A percentile compares a stretch with the other conserved stretches of the same genome.
These are phyloP conservation scores for Troglohyphantes excavatus DNA, from an alignment of 2,888 invertebrate genomes.

Conservation along the genomic window DNA sequence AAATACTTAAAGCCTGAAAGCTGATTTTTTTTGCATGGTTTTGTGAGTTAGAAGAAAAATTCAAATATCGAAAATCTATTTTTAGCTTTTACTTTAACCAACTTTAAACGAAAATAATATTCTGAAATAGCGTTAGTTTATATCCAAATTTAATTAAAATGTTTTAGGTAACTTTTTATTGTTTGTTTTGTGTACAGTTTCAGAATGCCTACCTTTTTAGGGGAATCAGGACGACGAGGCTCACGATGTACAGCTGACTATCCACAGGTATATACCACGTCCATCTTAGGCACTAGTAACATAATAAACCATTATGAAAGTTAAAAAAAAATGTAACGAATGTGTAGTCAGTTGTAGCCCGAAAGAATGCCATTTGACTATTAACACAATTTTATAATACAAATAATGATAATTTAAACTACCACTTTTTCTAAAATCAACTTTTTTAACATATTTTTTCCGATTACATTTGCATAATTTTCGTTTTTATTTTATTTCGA, in stretches of 20 bases:
- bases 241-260: slow-evolving; percentile 62
- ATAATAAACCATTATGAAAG: background rate
- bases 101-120: background rate
- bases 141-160: background rate
- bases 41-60: no score
- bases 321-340: background rate
- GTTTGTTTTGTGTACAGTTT: no score
- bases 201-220: slow-evolving; percentile 65
- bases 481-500: no score
- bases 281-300: slow-evolving; percentile 61
- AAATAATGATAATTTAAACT: no score
- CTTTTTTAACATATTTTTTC: no score
- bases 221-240: slow-evolving; percentile 54
- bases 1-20: no score
- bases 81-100: background rate
- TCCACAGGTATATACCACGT: slow-evolving; percentile 71
- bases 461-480: no score
- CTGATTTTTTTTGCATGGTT: no score
- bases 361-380: no score
- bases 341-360: no score
- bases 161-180: background rate
- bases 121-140: background rate
- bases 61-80: background rate
- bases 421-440: no score
- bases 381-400: no score